Conservation (phyloP, 1,140 invertebrate species). For the Achatina immaculata region DNA sequence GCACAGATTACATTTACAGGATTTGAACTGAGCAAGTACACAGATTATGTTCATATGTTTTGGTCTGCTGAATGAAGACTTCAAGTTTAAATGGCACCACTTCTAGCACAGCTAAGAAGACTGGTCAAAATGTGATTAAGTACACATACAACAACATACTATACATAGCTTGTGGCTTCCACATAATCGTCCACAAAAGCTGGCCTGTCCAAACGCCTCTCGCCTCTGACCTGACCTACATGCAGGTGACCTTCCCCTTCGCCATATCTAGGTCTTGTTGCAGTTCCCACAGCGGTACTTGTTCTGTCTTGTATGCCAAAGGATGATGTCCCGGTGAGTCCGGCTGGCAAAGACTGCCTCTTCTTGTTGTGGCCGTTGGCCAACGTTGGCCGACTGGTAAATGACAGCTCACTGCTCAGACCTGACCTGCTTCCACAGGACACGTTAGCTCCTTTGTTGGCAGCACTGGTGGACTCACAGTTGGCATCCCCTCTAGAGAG, state of each 20-base stretch:
- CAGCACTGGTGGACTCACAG: neutral
- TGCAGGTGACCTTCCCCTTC: neutral
- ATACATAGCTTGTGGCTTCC: slow-evolving; percentile 30
- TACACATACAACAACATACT: too few species aligned
- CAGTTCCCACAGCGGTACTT: too few species aligned
- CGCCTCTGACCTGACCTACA: neutral
- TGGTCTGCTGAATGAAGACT: too few species aligned
- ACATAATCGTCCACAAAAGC: slow-evolving; percentile 7
- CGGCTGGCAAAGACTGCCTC: slow-evolving; percentile 20
- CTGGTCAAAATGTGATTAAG: too few species aligned
- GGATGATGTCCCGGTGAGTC: neutral
- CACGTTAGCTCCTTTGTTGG: neutral
- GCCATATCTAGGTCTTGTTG: neutral
- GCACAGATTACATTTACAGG: too few species aligned
- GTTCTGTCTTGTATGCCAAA: neutral
- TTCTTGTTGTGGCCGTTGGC: neutral
- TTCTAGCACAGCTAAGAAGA: too few species aligned
- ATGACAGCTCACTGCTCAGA: slow-evolving; percentile 23
- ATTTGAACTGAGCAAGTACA: too few species aligned
- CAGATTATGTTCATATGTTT: too few species aligned
- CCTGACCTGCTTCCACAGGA: slow-evolving; percentile 19
- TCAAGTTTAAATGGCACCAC: too few species aligned
- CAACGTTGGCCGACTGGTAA: neutral
- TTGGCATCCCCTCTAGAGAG: neutral
- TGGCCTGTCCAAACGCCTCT: neutral